Percentiles rank a stretch among this genome's conserved stretches.
Conservation (phyloP, 1,140 invertebrate genomes). For the Eriocheir sinensis region DNA sequence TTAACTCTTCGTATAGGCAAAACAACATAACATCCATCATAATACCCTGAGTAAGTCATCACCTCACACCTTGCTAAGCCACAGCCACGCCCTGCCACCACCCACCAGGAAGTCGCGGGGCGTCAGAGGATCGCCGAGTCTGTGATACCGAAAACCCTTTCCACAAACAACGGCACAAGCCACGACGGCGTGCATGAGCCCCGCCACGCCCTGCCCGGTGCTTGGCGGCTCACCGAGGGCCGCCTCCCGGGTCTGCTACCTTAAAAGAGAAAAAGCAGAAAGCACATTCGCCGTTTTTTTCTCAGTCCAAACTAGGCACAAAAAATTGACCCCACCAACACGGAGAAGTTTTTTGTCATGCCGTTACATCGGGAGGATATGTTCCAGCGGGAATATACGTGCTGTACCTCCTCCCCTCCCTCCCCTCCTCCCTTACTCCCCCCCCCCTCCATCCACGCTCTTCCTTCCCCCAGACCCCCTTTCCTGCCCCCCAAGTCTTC, state of each 20-base stretch:
- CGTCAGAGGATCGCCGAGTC: too few relatives aligned
- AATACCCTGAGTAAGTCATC: too few relatives aligned
- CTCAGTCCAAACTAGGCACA: neutral
- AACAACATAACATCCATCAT: too few relatives aligned
- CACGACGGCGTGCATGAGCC: neutral
- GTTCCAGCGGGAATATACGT: neutral
- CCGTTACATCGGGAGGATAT: constrained; percentile 31
- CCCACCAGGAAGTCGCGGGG: too few relatives aligned
- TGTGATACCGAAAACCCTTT: neutral
- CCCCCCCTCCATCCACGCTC: neutral
- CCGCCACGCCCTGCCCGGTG: neutral
- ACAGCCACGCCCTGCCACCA: too few relatives aligned
- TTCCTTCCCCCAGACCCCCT: neutral
- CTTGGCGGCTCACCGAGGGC: neutral
- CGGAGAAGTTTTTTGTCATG: constrained; percentile 31
- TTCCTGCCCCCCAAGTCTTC: neutral
- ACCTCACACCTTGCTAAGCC: too few relatives aligned
- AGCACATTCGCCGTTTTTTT: neutral
- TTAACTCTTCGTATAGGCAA: too few relatives aligned
- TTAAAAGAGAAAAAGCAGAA: constrained; percentile 8
- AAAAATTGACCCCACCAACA: neutral
- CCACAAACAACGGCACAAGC: too few relatives aligned
- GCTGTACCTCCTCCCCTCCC: neutral
- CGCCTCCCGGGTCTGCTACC: neutral
- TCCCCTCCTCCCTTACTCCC: neutral